These are phyloP conservation scores for Cavia porcellus DNA, from an alignment of 2,113 vertebrate genomes.

Conservation along the genomic window DNA sequence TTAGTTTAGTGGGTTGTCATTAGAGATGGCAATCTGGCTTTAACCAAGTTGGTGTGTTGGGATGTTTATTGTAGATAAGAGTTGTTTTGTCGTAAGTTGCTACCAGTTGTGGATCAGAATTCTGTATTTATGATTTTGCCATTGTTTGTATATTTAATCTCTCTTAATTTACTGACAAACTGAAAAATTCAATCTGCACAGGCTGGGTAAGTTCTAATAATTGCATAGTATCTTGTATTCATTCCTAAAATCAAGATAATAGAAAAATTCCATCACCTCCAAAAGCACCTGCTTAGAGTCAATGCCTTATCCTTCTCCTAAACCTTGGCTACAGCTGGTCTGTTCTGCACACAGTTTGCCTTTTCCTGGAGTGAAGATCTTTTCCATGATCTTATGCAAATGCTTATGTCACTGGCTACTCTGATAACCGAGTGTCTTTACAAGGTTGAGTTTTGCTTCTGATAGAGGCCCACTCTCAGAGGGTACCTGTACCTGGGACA, in stretches of 20 bases:
- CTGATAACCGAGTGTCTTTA: background rate
- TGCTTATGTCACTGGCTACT: background rate
- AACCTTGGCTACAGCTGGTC: background rate
- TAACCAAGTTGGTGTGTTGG: background rate
- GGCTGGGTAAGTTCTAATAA: background rate
- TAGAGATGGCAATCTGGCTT: background rate
- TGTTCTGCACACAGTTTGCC: background rate
- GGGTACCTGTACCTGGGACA: too few relatives aligned
- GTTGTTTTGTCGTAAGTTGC: background rate
- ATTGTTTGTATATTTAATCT: background rate
- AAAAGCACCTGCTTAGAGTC: background rate
- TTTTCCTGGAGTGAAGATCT: background rate
- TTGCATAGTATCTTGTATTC: background rate
- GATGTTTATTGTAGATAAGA: background rate
- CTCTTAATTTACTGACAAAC: background rate
- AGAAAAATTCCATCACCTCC: background rate
- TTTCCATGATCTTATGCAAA: background rate
- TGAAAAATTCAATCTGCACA: background rate
- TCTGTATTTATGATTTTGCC: background rate
- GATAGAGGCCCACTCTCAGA: background rate
- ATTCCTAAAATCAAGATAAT: background rate
- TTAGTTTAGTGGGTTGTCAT: background rate
- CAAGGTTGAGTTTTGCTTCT: background rate
- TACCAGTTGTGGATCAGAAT: background rate
- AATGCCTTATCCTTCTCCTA: rapidly evolving